Conservation (phyloP, 2,797 vertebrate species). For the Meriones psammophilus region DNA sequence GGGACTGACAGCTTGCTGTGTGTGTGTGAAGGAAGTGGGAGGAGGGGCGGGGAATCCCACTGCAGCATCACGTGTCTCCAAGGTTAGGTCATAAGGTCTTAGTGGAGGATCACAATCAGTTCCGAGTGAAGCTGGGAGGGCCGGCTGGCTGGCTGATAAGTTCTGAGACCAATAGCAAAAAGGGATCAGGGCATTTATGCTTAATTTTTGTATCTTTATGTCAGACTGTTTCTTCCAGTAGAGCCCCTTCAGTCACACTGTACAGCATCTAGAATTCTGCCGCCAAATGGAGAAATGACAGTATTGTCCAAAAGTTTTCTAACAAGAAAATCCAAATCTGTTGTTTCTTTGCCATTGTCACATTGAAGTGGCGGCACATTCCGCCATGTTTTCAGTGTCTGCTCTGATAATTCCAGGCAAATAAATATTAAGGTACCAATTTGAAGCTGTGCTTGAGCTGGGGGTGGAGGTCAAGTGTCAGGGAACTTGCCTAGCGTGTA, state of each 20-base stretch:
- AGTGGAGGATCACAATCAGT: neutral
- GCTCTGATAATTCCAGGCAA: neutral
- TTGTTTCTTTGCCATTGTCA: neutral
- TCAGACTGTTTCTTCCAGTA: neutral
- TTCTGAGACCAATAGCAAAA: neutral
- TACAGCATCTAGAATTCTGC: neutral
- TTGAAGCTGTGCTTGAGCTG: neutral
- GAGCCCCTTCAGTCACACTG: neutral
- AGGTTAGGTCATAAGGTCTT: neutral
- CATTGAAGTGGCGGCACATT: neutral
- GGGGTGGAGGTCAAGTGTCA: neutral
- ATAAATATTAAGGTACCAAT: neutral
- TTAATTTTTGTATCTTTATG: neutral
- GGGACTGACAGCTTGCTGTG: neutral
- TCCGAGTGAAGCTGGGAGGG: neutral
- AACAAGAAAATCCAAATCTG: neutral
- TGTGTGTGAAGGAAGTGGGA: fast-evolving
- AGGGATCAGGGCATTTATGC: neutral
- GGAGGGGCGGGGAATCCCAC: neutral
- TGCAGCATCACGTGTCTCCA: neutral
- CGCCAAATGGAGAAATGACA: slow-evolving; percentile 33
- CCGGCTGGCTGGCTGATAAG: too few relatives aligned
- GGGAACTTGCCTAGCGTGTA: neutral
- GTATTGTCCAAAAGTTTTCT: slow-evolving; percentile 5
- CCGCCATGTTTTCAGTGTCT: neutral